These are phyloP conservation scores for Apus apus DNA, from an alignment of 2,113 vertebrate genomes.

Conservation along the genomic window DNA sequence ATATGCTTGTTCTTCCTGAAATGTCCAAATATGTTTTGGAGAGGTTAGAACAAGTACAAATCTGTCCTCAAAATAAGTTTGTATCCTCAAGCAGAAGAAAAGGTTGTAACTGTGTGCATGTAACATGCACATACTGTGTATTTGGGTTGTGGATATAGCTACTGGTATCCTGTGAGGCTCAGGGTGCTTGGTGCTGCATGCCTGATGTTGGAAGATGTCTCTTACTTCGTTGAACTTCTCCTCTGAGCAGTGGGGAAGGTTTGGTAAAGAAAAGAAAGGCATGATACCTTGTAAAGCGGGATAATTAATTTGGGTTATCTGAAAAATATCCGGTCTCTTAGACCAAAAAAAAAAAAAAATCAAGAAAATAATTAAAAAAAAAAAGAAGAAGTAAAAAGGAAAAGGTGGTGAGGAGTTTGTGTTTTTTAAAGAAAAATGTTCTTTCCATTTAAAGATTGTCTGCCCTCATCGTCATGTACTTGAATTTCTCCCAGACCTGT, in stretches of 20 bases:
- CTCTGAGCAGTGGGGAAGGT: not conserved
- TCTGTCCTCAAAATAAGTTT: not conserved
- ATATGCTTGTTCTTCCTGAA: not conserved
- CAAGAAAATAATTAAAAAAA: too few relatives aligned
- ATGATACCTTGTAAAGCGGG: not conserved
- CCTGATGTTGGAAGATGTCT: not conserved
- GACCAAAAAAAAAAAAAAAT: not conserved
- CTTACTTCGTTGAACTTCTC: not conserved
- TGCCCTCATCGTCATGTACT: not conserved
- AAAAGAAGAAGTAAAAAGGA: not conserved
- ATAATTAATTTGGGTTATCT: not conserved
- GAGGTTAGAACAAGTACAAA: not conserved
- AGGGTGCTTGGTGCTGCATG: not conserved
- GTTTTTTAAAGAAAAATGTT: not conserved
- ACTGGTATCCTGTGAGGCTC: accelerated
- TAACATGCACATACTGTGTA: accelerated
- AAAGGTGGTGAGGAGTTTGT: too few relatives aligned
- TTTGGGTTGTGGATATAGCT: not conserved
- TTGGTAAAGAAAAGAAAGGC: not conserved
- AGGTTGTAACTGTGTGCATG: accelerated
- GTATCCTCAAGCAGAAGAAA: not conserved
- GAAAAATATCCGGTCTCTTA: not conserved
- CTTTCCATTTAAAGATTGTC: not conserved
- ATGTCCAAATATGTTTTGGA: not conserved
- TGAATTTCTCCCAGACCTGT: not conserved